Evolutionary conservation across 2,797 vertebrate species (phyloP).

Genomic region (Pangasius mekongensis): DNA sequence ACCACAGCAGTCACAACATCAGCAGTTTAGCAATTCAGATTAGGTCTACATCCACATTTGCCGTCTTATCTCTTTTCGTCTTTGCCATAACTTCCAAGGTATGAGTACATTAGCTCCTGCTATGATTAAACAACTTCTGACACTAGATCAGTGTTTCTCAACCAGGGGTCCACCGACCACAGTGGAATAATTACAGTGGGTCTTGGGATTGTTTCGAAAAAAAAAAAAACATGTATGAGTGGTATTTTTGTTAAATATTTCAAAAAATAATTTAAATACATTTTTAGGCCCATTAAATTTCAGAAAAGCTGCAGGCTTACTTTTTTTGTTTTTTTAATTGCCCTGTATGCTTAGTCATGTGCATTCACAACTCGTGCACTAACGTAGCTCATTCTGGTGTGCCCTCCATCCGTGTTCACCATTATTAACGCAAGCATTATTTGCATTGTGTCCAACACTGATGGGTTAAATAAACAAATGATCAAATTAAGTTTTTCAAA

Average conservation of each 20-base stretch:
- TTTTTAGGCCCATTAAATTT: too few relatives aligned
- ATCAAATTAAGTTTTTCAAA: too few relatives aligned
- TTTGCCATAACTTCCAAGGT: background rate
- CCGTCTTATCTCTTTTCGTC: slow-evolving; percentile 15
- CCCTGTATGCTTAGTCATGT: background rate
- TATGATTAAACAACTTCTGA: background rate
- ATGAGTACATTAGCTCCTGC: background rate
- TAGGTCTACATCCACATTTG: slow-evolving; percentile 23
- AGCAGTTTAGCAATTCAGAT: slow-evolving; percentile 38
- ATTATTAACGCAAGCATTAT: background rate
- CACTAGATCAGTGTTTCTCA: background rate
- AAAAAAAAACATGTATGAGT: background rate
- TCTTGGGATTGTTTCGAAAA: background rate
- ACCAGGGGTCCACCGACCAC: background rate
- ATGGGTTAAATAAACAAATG: background rate
- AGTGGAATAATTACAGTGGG: background rate
- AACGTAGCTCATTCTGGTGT: background rate
- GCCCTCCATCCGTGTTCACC: background rate
- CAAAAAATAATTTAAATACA: background rate
- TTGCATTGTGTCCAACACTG: background rate
- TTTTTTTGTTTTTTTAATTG: background rate
- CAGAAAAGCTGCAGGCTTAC: slow-evolving; percentile 11
- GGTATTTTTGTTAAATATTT: background rate
- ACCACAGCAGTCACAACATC: slow-evolving; percentile 44
- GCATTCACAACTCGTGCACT: background rate